Percentiles rank a stretch among this genome's conserved stretches.
phyloP scores from a whole-genome alignment of 2,888 invertebrate genomes.

The Pheosia gnoma region DNA sequence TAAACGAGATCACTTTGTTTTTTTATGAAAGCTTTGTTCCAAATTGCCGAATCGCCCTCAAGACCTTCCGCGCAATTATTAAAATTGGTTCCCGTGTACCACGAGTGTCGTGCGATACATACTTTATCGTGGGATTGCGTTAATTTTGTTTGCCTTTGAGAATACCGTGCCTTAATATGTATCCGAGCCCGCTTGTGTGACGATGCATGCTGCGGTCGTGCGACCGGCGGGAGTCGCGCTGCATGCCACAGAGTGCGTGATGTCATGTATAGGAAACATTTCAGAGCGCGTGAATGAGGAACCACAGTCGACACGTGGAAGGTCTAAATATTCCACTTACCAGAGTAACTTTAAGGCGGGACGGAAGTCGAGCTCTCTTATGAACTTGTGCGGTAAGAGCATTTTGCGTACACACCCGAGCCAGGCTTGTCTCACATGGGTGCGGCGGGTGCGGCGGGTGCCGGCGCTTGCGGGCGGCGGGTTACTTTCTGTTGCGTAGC shows the following conservation, averaged over 20 bases:
- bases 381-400: constrained; percentile 97
- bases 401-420: constrained; percentile 66
- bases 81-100: constrained; percentile 64
- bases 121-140: constrained; percentile 54
- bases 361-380: constrained; percentile 97
- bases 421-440: constrained; percentile 72
- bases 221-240: constrained; percentile 46
- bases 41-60: constrained; percentile 62
- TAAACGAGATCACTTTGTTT: constrained; percentile 44
- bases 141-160: constrained; percentile 67
- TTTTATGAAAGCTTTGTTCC: constrained; percentile 61
- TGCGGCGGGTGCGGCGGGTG: constrained; percentile 59
- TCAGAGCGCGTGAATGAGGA: constrained; percentile 93
- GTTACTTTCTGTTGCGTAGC: constrained; percentile 66
- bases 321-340: constrained; percentile 93
- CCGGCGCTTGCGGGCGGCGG: constrained; percentile 77
- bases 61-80: constrained; percentile 78
- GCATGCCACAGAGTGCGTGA: constrained; percentile 48
- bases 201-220: constrained; percentile 56
- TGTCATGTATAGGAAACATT: constrained; percentile 85
- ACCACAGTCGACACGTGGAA: constrained; percentile 91
- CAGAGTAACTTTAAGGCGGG: constrained; percentile 93
- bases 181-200: constrained; percentile 62
- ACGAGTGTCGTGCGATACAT: constrained; percentile 46
- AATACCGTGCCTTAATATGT: constrained; percentile 17